These are phyloP conservation scores for Murina feae DNA, from an alignment of 2,113 vertebrate genomes.

Conservation along the genomic window DNA sequence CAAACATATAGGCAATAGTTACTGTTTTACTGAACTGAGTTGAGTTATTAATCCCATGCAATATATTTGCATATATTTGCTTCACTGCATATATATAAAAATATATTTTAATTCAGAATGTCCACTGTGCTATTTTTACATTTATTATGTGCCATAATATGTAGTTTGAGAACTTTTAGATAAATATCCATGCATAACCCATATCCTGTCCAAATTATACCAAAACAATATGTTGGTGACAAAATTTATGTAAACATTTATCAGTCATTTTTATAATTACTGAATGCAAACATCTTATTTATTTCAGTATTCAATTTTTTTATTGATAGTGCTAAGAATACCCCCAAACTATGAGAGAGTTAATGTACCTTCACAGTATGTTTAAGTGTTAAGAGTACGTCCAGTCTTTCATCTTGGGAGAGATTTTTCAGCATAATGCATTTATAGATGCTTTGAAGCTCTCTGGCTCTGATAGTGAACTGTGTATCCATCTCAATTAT, in stretches of 20 bases:
- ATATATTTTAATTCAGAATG: not conserved
- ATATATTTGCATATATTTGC: not conserved
- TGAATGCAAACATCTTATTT: not conserved
- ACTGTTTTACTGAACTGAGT: not conserved
- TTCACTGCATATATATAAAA: not conserved
- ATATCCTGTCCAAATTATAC: not conserved
- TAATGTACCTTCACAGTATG: slow-evolving; percentile 86
- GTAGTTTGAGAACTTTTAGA: not conserved
- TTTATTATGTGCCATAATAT: not conserved
- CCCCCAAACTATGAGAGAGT: slow-evolving; percentile 38
- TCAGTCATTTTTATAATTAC: not conserved
- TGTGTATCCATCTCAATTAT: slow-evolving; percentile 87
- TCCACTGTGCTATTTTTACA: not conserved
- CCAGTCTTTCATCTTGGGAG: slow-evolving; percentile 83
- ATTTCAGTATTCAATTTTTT: not conserved
- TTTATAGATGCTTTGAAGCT: slow-evolving; percentile 87
- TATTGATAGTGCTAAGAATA: not conserved
- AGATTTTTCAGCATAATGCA: slow-evolving; percentile 75
- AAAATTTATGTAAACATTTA: slow-evolving; percentile 35
- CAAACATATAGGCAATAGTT: not conserved
- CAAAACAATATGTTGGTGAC: not conserved
- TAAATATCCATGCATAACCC: not conserved
- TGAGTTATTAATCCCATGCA: not conserved
- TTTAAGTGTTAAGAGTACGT: slow-evolving; percentile 86
- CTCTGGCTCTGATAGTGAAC: slow-evolving; percentile 85